Conservation (phyloP, 2,888 invertebrate species). For the Drosophila birchii region DNA sequence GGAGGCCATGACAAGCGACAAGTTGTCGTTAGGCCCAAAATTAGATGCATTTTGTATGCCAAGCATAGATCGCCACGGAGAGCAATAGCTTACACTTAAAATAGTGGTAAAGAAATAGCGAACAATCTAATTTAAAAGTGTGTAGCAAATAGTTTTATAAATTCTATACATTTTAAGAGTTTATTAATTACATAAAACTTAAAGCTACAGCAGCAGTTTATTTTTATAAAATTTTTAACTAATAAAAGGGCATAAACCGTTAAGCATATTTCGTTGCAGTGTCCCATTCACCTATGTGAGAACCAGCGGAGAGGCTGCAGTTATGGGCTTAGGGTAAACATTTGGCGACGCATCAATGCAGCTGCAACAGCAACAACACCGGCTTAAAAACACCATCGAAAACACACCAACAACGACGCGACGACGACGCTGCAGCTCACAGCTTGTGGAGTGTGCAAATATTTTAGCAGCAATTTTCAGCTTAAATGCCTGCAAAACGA, state of each 20-base stretch:
- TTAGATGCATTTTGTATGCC: constrained; percentile 76
- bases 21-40: constrained; percentile 77
- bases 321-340: constrained; percentile 65
- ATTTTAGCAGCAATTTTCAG: constrained; percentile 82
- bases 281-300: constrained; percentile 21
- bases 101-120: not conserved
- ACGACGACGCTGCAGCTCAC: constrained; percentile 32
- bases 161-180: not conserved
- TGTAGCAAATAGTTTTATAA: not conserved
- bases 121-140: not conserved
- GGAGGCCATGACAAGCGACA: constrained; percentile 73
- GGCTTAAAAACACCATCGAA: constrained; percentile 5
- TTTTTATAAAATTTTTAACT: not conserved
- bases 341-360: constrained; percentile 71
- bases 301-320: constrained; percentile 6
- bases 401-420: constrained; percentile 3
- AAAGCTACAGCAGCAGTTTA: no score
- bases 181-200: not conserved
- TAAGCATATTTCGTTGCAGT: not conserved
- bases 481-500: constrained; percentile 71
- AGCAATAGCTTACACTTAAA: constrained; percentile 13
- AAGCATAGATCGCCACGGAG: constrained; percentile 22
- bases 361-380: constrained; percentile 58
- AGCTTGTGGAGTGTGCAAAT: constrained; percentile 71
- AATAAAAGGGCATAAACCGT: not conserved